Base-by-base conservation (phyloP, 2,113 vertebrate genomes). In the Phrynosoma platyrhinos region DNA sequence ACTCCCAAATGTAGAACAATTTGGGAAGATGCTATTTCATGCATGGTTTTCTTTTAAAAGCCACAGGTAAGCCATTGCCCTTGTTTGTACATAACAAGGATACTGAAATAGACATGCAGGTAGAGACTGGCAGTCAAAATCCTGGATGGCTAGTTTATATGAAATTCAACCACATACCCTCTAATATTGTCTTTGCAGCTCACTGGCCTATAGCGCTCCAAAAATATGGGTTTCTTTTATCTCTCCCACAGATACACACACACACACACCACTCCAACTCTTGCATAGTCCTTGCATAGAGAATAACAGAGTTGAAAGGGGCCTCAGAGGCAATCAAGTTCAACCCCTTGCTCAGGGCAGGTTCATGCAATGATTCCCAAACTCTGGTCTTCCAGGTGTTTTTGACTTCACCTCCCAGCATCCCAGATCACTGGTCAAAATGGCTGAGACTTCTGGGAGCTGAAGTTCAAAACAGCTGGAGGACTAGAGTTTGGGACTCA, bases 1-100 rank as follows among this genome's bases (percentile, higher is more conserved):
- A 69, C 20, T 27, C 64, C 36, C 47, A 79, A 69, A 79, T 40
- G n/a, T 9, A 71, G 71, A 42, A 36, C 55, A 30, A 21, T 55
- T 86, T 53, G 64, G 76, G n/a, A 52, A 69, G 64, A 53, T 53
- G 64, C 16, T 55, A 86, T 79, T 86, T 86, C 85, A 86, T 71
- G 85, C 85, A 79, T 86, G 85, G 77, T 7, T 86, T 71, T 86
- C 85, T 86, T 86, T 79, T 55, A 69, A 79, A 36, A 69, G 75
- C 75, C 84, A 68, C 32, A 68, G 68, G 62, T 78, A 78, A 53
- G 76, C 21, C 21, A 55, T 27, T 79, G 85, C 14, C 76, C 77
- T 69, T 79, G 42, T 86, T 86, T 79, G 79, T 79, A 25, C 66
- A 27, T 32, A 66, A 62, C 40, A 79, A 86, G 62, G 85, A 55